These are phyloP conservation scores for Apeltes quadracus DNA, from an alignment of 2,113 vertebrate species.

Conservation along the genomic window DNA sequence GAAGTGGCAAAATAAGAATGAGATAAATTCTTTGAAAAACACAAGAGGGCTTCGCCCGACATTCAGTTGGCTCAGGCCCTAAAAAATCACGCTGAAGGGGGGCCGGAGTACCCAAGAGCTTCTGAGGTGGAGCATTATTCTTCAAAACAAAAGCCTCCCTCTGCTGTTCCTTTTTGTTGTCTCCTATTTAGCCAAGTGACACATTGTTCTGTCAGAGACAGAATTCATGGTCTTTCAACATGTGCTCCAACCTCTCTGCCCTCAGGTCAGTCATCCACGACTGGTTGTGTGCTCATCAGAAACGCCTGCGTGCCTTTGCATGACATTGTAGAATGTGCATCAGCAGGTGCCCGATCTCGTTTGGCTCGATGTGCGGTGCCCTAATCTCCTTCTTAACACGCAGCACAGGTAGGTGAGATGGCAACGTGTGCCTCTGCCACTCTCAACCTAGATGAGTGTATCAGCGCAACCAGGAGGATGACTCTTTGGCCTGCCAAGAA, in stretches of 20 bases:
- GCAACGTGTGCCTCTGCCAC: conserved; percentile 51
- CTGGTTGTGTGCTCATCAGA: neutral
- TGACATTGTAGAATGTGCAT: conserved; percentile 43
- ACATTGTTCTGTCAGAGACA: conserved; percentile 23
- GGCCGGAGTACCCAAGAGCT: conserved; percentile 17
- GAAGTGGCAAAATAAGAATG: neutral
- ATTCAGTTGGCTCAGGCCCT: no score
- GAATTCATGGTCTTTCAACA: conserved; percentile 36
- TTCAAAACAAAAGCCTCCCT: conserved; percentile 27
- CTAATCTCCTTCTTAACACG: conserved; percentile 73
- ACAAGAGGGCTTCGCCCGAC: no score
- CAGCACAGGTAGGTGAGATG: conserved; percentile 39
- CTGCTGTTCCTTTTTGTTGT: neutral
- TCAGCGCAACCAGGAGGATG: conserved; percentile 73
- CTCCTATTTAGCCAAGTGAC: conserved; percentile 24
- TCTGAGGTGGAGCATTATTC: conserved; percentile 38
- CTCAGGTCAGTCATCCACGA: conserved; percentile 23
- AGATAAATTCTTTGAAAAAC: no score
- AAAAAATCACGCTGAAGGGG: conserved; percentile 40
- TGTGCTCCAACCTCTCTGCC: conserved; percentile 21
- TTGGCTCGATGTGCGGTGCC: conserved; percentile 52
- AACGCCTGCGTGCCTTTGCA: conserved; percentile 13
- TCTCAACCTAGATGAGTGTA: conserved; percentile 75
- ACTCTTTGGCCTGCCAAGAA: conserved; percentile 70
- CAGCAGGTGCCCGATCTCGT: conserved; percentile 50